phyloP scores from a whole-genome alignment of 2,797 vertebrate species.

The Ficedula albicollis region DNA sequence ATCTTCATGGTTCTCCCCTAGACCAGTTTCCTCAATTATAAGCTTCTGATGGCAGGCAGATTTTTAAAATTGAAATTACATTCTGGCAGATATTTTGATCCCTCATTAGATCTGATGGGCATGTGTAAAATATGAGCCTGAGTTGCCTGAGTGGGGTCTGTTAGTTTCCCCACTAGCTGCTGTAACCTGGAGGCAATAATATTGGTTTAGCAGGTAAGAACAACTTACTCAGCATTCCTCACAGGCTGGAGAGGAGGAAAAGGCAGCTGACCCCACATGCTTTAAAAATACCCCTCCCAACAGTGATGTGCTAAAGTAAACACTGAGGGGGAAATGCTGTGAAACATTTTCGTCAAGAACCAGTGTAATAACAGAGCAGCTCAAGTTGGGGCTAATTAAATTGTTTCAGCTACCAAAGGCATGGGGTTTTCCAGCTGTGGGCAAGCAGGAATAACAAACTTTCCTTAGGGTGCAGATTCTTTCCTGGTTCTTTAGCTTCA shows the following conservation, averaged over 20 bases:
- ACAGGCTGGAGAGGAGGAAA: not conserved
- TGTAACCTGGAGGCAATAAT: not conserved
- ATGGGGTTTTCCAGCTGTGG: conserved; percentile 38
- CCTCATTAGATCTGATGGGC: not conserved
- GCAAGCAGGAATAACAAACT: conserved; percentile 18
- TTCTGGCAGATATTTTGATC: not conserved
- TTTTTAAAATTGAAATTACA: not conserved
- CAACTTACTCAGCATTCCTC: conserved; percentile 47
- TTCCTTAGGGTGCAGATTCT: conserved; percentile 46
- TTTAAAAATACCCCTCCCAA: not conserved
- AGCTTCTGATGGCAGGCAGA: not conserved
- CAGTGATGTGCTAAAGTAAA: conserved; percentile 14
- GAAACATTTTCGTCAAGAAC: not conserved
- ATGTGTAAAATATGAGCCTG: not conserved
- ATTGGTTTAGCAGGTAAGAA: not conserved
- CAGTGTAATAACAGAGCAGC: not conserved
- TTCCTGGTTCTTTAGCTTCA: not conserved
- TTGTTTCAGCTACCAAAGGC: conserved; percentile 26
- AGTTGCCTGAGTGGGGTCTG: not conserved
- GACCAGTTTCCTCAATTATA: not conserved
- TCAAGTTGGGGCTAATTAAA: conserved; percentile 51
- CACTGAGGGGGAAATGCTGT: not conserved
- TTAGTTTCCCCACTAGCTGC: not conserved
- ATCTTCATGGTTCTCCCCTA: not conserved
- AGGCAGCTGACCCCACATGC: not conserved